These are phyloP conservation scores for Epiblema foenella DNA, from an alignment of 2,888 invertebrate species.

Conservation along the genomic window DNA sequence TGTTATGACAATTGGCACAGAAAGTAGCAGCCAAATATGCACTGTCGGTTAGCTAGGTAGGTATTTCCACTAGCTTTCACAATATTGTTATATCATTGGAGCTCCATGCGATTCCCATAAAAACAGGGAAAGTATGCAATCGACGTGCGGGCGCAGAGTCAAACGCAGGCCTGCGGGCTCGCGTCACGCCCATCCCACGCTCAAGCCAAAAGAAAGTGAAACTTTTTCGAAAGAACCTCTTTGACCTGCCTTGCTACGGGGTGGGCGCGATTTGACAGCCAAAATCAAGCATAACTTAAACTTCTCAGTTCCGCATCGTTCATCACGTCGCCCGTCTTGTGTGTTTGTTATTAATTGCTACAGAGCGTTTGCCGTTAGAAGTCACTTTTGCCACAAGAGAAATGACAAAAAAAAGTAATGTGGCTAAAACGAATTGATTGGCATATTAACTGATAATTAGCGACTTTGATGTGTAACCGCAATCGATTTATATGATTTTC, in stretches of 20 bases:
- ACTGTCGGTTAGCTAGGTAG: conserved; percentile 50
- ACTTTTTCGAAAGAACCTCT: conserved; percentile 61
- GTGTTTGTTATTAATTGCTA: conserved; percentile 25
- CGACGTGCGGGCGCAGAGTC: conserved; percentile 60
- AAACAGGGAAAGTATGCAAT: conserved; percentile 82
- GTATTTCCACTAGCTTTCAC: conserved; percentile 61
- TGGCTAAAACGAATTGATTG: too few relatives aligned
- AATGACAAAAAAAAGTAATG: too few relatives aligned
- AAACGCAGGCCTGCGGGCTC: conserved; percentile 65
- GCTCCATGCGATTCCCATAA: conserved; percentile 77
- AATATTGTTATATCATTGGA: conserved; percentile 67
- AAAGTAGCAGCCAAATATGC: conserved; percentile 34
- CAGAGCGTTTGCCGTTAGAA: too few relatives aligned
- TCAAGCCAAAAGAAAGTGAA: conserved; percentile 75
- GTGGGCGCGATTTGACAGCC: conserved; percentile 47
- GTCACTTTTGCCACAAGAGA: too few relatives aligned
- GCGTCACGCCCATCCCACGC: conserved; percentile 77
- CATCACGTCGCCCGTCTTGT: conserved; percentile 18
- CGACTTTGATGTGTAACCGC: too few relatives aligned
- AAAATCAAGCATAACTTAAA: conserved; percentile 33
- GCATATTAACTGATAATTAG: too few relatives aligned
- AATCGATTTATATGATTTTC: too few relatives aligned
- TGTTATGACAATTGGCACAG: conserved; percentile 30
- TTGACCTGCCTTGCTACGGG: conserved; percentile 49
- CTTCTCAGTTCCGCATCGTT: conserved; percentile 31